Evolutionary conservation across 2,888 invertebrate genomes (phyloP).

Genomic region (Agriopis marginaria): DNA sequence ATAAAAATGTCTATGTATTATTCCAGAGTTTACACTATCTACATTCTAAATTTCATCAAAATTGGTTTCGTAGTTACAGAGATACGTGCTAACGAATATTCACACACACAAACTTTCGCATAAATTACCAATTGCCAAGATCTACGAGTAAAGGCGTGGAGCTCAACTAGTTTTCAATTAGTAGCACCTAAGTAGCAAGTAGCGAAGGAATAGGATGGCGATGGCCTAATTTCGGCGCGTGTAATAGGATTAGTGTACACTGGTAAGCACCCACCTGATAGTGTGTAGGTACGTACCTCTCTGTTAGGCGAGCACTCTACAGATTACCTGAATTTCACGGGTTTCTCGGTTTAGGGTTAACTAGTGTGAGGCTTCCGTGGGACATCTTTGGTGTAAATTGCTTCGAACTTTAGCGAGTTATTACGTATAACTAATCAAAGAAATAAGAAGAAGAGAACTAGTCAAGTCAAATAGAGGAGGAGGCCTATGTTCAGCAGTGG

Average conservation of each 20-base stretch:
- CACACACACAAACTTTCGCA: too few relatives aligned
- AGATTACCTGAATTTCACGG: slow-evolving; percentile 78
- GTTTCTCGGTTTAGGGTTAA: slow-evolving; percentile 83
- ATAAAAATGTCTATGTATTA: too few relatives aligned
- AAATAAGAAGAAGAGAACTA: background rate
- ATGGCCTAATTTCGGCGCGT: slow-evolving; percentile 66
- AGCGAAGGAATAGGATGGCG: slow-evolving; percentile 33
- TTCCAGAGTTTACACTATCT: too few relatives aligned
- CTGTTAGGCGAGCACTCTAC: slow-evolving; percentile 59
- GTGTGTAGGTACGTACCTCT: slow-evolving; percentile 5
- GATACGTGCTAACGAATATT: too few relatives aligned
- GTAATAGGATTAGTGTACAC: slow-evolving; percentile 76
- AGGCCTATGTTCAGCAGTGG: too few relatives aligned
- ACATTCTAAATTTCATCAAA: too few relatives aligned
- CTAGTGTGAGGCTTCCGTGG: slow-evolving; percentile 43
- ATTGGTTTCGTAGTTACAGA: too few relatives aligned
- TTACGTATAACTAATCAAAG: background rate
- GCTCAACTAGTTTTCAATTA: slow-evolving; percentile 12
- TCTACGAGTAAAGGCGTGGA: background rate
- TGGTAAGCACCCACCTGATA: slow-evolving; percentile 29
- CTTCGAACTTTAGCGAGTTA: slow-evolving; percentile 1
- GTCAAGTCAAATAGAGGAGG: background rate
- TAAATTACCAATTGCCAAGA: background rate
- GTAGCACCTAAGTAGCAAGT: slow-evolving; percentile 6
- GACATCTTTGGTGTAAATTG: slow-evolving; percentile 25